phyloP scores from a whole-genome alignment of 2,888 invertebrate genomes.

The Balanococcus diminutus region DNA sequence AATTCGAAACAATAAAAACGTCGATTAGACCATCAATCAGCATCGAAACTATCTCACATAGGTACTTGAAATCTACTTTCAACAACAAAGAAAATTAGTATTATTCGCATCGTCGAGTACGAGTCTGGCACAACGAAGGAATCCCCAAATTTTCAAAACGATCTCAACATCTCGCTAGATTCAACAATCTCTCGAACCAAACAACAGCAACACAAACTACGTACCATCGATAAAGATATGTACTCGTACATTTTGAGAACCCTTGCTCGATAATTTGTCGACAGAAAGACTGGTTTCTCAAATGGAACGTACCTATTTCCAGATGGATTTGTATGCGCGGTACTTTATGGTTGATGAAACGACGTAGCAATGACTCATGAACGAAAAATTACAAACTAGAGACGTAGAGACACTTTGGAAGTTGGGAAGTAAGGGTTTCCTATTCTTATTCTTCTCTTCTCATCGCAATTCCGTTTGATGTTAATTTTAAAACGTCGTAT shows the following conservation, averaged over 20 bases:
- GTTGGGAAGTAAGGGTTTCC: background rate
- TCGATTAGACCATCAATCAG: no score
- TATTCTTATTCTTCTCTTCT: background rate
- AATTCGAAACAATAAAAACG: no score
- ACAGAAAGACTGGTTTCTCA: background rate
- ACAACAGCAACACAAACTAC: no score
- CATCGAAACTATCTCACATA: no score
- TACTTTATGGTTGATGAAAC: background rate
- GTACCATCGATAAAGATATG: no score
- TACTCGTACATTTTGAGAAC: background rate
- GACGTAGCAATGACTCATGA: background rate
- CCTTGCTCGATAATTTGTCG: background rate
- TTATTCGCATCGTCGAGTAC: no score
- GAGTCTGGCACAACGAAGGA: no score
- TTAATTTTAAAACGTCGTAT: slow-evolving; percentile 8
- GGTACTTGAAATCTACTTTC: no score
- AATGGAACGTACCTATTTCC: background rate
- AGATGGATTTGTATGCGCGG: background rate
- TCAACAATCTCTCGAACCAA: no score
- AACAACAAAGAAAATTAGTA: no score
- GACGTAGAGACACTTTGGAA: background rate
- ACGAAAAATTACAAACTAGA: background rate
- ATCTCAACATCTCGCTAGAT: no score
- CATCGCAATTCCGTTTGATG: background rate
- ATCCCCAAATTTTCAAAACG: no score